Percentiles rank a stretch among this genome's conserved stretches.
Evolutionary conservation across 2,113 vertebrate genomes (phyloP).

Genomic region (Hydropotes inermis): DNA sequence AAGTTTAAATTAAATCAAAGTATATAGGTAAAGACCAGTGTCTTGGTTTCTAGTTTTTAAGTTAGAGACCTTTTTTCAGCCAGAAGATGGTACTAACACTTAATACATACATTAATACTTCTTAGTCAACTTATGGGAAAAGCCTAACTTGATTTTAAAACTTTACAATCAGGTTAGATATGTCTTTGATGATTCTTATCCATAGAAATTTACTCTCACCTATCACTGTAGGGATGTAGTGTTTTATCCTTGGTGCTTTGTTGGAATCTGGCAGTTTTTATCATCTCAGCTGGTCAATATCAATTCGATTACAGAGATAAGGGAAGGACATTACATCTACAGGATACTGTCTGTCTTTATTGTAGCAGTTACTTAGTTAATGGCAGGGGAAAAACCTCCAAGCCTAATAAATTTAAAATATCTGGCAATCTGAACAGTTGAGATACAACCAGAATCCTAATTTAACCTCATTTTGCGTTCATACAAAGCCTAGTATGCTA

Average conservation of each 20-base stretch:
- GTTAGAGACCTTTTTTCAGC: not conserved
- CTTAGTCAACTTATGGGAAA: not conserved
- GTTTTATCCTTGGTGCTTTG: not conserved
- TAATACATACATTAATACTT: not conserved
- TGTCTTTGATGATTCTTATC: not conserved
- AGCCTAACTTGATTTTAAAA: conserved; percentile 16
- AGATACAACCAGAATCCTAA: conserved; percentile 35
- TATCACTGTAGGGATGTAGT: not conserved
- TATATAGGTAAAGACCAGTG: not conserved
- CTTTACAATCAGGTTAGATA: not conserved
- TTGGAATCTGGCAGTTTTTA: not conserved
- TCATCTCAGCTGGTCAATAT: not conserved
- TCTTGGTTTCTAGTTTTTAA: not conserved
- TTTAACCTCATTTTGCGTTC: conserved; percentile 33
- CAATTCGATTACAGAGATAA: not conserved
- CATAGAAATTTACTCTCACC: not conserved
- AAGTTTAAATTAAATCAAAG: conserved; percentile 27
- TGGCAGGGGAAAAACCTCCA: not conserved
- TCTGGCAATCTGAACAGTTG: not conserved
- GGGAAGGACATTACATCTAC: too few relatives aligned
- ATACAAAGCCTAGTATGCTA: conserved; percentile 9
- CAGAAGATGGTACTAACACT: not conserved
- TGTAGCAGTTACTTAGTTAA: not conserved
- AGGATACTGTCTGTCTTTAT: not conserved
- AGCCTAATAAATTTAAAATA: conserved; percentile 20